Base-by-base conservation (phyloP, 2,888 invertebrate species). In the Acleris literana region DNA sequence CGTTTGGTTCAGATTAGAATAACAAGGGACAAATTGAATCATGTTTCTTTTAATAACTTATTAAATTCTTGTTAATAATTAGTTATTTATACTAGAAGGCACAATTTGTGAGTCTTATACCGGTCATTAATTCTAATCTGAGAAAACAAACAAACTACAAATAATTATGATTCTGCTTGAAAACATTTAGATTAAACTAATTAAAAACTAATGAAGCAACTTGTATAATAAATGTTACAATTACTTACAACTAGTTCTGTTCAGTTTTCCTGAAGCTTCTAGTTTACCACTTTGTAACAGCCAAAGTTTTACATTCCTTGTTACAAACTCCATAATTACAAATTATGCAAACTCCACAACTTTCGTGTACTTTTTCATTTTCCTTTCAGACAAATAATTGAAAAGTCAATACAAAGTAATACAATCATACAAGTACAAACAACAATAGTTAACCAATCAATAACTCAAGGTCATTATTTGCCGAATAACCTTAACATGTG, bases 391-490 rank as follows among this genome's bases (percentile, higher is more conserved):
- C 61, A 62, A 66, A 39, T 61, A 66, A 39, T 61, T 61, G 33
- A 49, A 44, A 55, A 11, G 33, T 33, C 3, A 33, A 33, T 39
- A 61, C 60, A 59, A 55, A 56, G 61, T 51, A 56, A 62, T 53
- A 56, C 49, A 17, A 39, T 48, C 55, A 55, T 52, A 44, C 48
- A 18, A 64, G 63, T 68, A 75, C 69, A 68, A 69, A 73, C 68
- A 71, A 71, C 69, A 75, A 74, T 80, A 74, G 68, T 77, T 78
- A 77, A 76, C 69, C 72, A 83, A 87, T 84, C 85, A 82, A 87
- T 85, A 86, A 72, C 63, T 68, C 80, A 83, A 85, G 83, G 84
- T 71, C 80, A 71, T 73, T 73, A 76, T 79, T 78, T 72, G 74
- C 70, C 69, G 69, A 71, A 76, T 71, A 62, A 46, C 61, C 55